Conservation (phyloP, 2,888 invertebrate species). For the Zelleria hepariella region DNA sequence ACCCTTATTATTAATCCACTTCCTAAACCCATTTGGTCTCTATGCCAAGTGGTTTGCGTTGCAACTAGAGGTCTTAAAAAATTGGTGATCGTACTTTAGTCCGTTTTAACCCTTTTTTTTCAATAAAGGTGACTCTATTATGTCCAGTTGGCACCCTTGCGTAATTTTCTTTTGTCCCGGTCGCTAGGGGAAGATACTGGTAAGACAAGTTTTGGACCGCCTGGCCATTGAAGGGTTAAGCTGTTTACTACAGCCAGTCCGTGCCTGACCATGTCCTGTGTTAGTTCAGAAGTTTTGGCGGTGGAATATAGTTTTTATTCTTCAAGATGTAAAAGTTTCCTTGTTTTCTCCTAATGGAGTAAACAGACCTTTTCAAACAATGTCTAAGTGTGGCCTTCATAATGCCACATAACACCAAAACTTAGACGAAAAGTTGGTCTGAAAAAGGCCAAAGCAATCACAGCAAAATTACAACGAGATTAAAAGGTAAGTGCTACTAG, state of each 20-base stretch:
- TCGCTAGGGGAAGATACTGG: slow-evolving; percentile 60
- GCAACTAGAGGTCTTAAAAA: not conserved
- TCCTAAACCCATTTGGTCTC: slow-evolving; percentile 14
- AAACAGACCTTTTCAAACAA: too few species aligned
- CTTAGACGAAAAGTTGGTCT: too few species aligned
- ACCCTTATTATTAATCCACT: slow-evolving; percentile 43
- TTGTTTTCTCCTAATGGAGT: too few species aligned
- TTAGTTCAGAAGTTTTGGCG: slow-evolving; percentile 14
- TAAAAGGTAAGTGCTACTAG: not conserved
- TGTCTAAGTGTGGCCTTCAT: too few species aligned
- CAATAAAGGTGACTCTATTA: slow-evolving; percentile 42
- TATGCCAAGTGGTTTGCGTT: not conserved
- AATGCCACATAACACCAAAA: too few species aligned
- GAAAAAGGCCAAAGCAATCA: not conserved
- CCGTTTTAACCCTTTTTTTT: slow-evolving; percentile 26
- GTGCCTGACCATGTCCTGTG: slow-evolving; percentile 43
- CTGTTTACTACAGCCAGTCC: slow-evolving; percentile 34
- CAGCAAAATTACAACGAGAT: not conserved
- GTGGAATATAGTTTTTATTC: not conserved
- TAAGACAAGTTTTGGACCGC: slow-evolving; percentile 68
- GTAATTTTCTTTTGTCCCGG: slow-evolving; percentile 37
- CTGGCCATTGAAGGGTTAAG: slow-evolving; percentile 44
- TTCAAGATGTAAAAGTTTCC: not conserved
- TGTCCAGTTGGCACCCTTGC: slow-evolving; percentile 62
- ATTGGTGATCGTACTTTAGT: not conserved